Percentiles rank a stretch among this genome's conserved stretches.
These are phyloP conservation scores for Spondyliosoma cantharus DNA, from an alignment of 2,797 vertebrate genomes.

Conservation along the genomic window DNA sequence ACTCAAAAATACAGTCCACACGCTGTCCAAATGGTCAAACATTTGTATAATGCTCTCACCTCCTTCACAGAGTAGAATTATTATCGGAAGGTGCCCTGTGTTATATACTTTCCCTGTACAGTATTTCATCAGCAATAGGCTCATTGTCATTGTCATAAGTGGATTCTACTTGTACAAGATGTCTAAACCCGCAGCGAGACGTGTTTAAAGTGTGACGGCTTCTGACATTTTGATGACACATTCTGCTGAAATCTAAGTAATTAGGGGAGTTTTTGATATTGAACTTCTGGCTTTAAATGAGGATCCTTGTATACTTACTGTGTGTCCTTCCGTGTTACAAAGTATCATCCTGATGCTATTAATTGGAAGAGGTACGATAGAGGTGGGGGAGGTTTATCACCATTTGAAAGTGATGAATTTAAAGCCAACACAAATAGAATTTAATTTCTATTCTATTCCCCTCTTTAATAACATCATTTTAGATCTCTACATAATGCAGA, in stretches of 20 bases:
- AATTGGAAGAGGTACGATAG: constrained; percentile 46
- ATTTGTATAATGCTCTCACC: constrained; percentile 29
- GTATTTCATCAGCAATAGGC: constrained; percentile 58
- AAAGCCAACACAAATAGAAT: constrained; percentile 24
- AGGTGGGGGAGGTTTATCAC: constrained; percentile 22
- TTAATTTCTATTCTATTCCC: not conserved
- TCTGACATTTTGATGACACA: constrained; percentile 73
- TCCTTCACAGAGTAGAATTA: constrained; percentile 46
- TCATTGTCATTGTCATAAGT: constrained; percentile 71
- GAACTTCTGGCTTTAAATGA: constrained; percentile 62
- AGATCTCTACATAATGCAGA: not conserved
- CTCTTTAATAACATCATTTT: constrained; percentile 6
- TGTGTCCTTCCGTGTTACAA: constrained; percentile 49
- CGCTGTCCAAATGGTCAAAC: constrained; percentile 44
- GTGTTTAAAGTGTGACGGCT: constrained; percentile 64
- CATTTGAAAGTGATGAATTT: constrained; percentile 35
- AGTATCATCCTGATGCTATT: constrained; percentile 54
- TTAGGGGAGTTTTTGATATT: constrained; percentile 70
- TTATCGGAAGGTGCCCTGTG: constrained; percentile 31
- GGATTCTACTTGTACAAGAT: constrained; percentile 59
- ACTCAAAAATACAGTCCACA: constrained; percentile 39
- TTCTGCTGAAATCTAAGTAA: constrained; percentile 69
- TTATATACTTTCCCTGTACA: constrained; percentile 54
- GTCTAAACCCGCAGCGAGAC: constrained; percentile 56
- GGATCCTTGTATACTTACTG: constrained; percentile 59